Percentiles rank a stretch among this genome's conserved stretches.
Evolutionary conservation across 1,140 invertebrate species (phyloP).

Genomic region (Bombus waltoni): DNA sequence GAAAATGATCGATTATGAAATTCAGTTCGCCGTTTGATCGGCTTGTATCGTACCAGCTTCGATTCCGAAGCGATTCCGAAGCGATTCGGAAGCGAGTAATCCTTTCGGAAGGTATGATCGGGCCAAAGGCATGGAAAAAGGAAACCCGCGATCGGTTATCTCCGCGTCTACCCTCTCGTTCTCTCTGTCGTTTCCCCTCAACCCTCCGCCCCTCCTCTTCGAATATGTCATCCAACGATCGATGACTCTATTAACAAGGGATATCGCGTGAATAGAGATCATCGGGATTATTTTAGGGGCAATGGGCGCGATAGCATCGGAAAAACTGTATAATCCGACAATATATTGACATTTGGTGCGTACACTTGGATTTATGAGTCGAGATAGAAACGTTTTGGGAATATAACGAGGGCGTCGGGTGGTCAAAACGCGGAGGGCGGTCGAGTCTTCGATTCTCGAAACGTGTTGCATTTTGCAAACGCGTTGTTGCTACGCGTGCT

Average conservation of each 20-base stretch:
- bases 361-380: slow-evolving; percentile 20
- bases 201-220: neutral
- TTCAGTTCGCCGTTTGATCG: neutral
- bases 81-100: neutral
- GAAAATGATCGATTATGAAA: slow-evolving; percentile 24
- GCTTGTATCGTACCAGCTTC: neutral
- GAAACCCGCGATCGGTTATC: slow-evolving; percentile 24
- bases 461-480: slow-evolving; percentile 16
- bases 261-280: slow-evolving; percentile 52
- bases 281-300: slow-evolving; percentile 53
- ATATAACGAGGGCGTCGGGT: neutral
- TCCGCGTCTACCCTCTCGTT: neutral
- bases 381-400: slow-evolving; percentile 34
- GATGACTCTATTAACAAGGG: slow-evolving; percentile 67
- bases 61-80: neutral
- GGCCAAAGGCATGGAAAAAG: neutral
- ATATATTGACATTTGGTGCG: slow-evolving; percentile 40
- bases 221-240: slow-evolving; percentile 50
- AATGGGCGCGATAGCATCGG: slow-evolving; percentile 31
- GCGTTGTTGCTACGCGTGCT: neutral
- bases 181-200: neutral
- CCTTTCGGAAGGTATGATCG: slow-evolving; percentile 1
- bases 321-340: slow-evolving; percentile 52
- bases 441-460: neutral
- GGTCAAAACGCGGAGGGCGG: neutral